Conservation (phyloP, 2,113 vertebrate species). For the Panthera uncia region DNA sequence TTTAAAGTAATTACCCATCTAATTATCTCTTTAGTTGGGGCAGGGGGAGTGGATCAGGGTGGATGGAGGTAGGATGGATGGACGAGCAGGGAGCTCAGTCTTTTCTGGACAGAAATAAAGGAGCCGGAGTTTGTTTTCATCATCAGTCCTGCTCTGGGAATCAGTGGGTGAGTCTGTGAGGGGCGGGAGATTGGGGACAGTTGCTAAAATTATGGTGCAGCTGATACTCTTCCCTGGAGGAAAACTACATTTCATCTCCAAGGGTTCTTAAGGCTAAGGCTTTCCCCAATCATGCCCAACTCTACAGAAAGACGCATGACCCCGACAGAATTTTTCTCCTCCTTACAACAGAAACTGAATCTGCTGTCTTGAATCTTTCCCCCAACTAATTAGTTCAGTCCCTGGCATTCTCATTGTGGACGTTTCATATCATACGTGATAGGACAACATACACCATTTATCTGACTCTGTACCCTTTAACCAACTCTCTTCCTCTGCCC, state of each 20-base stretch:
- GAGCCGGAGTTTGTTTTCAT: slow-evolving; percentile 58
- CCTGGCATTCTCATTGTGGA: not conserved
- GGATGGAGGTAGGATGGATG: not conserved
- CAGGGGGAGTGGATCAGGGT: not conserved
- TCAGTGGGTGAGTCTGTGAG: slow-evolving; percentile 36
- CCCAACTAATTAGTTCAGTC: not conserved
- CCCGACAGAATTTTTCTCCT: not conserved
- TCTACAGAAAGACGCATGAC: not conserved
- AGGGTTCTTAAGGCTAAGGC: slow-evolving; percentile 18
- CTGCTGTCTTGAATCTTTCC: not conserved
- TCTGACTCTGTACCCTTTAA: not conserved
- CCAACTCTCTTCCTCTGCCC: not conserved
- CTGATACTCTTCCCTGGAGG: slow-evolving; percentile 63
- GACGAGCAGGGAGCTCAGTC: not conserved
- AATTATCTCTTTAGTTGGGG: slow-evolving; percentile 10
- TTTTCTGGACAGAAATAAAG: slow-evolving; percentile 13
- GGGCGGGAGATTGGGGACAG: slow-evolving; percentile 43
- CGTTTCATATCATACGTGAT: rapidly evolving
- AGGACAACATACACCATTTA: not conserved
- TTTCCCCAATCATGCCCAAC: slow-evolving; percentile 12
- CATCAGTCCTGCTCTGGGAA: slow-evolving; percentile 58
- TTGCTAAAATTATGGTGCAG: slow-evolving; percentile 68
- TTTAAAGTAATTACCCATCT: slow-evolving; percentile 41
- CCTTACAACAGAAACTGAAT: not conserved
- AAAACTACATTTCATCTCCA: slow-evolving; percentile 46